Base-by-base conservation (phyloP, 2,797 vertebrate genomes). In the Amblyopsis hoosieri region DNA sequence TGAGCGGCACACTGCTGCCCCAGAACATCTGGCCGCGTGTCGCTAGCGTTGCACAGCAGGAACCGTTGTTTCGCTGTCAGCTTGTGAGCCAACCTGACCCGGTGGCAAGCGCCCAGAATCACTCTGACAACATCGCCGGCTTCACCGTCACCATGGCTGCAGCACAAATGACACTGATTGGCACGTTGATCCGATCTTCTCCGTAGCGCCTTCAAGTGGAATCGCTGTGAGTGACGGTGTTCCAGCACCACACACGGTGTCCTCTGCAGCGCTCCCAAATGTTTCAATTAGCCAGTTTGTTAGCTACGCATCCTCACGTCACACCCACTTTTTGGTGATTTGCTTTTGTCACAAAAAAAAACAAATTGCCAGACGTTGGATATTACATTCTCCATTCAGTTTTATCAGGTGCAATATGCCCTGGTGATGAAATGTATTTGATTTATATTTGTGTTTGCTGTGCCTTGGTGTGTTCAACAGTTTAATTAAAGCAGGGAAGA, bases 401-500 rank as follows among this genome's bases (percentile, higher is more conserved):
- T 82, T 29, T 68, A 83, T 87, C 76, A 84, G 76, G 78, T 81
- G 67, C 72, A 84, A 78, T 85, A 85, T 77, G 80, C 57, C 42
- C 79, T 69, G 59, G 83, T 85, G 84, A 88, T 85, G 65, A 69
- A 75, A 89, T 82, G 85, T 57, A 86, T 89, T 90, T 85, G 80
- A 89, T 87, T 42, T 85, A 61, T 84, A 82, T 85, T 89, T 79
- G 75, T 12, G 15, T 69, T 69, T 82, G 80, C 76, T 79, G 60
- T 11, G 74, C 69, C 46, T 74, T 60, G 51, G 67, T 64, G 60
- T 82, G 78, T 85, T 74, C 79, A 85, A 77, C 71, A 45, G 67
- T 91, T 91, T 91, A 89, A 91, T 91, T 89, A 88, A 91, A 87
- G 72, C 54, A 78, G 71, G 68, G 74, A 62, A 78, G 84, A 79